phyloP scores from a whole-genome alignment of 2,888 invertebrate genomes.

The Protodeltote pygarga region DNA sequence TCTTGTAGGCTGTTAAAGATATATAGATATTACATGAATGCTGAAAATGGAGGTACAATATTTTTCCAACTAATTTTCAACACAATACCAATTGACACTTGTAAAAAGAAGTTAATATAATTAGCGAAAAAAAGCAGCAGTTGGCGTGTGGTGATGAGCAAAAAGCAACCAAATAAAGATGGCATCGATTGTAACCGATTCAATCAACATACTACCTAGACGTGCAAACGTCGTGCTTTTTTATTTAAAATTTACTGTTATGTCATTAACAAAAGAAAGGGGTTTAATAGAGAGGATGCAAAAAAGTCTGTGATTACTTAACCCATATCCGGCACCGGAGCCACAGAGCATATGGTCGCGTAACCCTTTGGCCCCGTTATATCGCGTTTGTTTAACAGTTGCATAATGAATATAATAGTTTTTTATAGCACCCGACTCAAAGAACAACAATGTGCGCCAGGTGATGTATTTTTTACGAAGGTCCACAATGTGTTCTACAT shows the following conservation, averaged over 20 bases:
- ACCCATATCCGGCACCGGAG: slow-evolving; percentile 82
- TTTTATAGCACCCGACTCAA: slow-evolving; percentile 61
- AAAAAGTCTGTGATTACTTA: slow-evolving; percentile 82
- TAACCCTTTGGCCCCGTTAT: slow-evolving; percentile 87
- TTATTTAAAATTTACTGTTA: slow-evolving; percentile 71
- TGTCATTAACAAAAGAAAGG: slow-evolving; percentile 72
- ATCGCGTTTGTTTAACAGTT: slow-evolving; percentile 75
- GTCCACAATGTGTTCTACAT: slow-evolving; percentile 33
- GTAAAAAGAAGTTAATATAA: slow-evolving; percentile 36
- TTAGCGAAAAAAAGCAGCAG: slow-evolving; percentile 49
- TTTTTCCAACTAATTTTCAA: no score
- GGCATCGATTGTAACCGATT: slow-evolving; percentile 67
- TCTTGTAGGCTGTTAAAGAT: no score
- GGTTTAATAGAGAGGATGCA: slow-evolving; percentile 73
- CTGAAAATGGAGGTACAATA: no score
- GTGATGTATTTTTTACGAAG: slow-evolving; percentile 61
- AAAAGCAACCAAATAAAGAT: slow-evolving; percentile 63
- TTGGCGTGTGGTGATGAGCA: slow-evolving; percentile 41
- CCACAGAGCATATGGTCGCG: slow-evolving; percentile 73
- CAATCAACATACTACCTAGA: slow-evolving; percentile 73
- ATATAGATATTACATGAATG: no score
- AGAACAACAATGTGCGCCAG: slow-evolving; percentile 64
- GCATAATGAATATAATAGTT: slow-evolving; percentile 77
- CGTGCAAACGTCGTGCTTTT: slow-evolving; percentile 75
- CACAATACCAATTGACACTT: slow-evolving; percentile 6